Evolutionary conservation across 2,888 invertebrate species (phyloP), one percentile per base, ranked within the genome.

Genomic region (Cataglyphis albicans): DNA sequence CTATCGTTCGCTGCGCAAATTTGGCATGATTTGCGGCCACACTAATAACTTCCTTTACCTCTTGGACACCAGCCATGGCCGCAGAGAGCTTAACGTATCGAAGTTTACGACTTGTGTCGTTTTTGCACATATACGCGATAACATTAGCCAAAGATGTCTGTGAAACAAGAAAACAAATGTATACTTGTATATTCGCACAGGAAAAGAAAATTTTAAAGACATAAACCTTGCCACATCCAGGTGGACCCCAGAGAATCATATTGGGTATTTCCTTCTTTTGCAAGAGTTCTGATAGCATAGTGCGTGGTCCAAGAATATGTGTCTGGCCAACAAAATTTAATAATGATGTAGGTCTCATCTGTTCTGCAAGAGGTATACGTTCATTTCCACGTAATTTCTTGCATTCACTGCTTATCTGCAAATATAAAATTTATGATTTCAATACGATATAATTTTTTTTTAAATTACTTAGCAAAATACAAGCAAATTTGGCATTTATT

Each of bases 201-300:
- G 18, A 18, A 48, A 6, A 57, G 0, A 59, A n/a, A 38, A 57
- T 32, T 48, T 59, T 35, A 81, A 44, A 4, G 41, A 48, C 15
- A 41, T 18, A 59, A 72, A 97, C 97, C 96, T 98, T 98, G 83
- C 98, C 98, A 95, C 98, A 98, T 52, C 98, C 98, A 55, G 98
- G 98, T 32, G 98, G 98, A 12, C 98, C 98, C 98, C 98, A 98
- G 44, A 98, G 95, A 86, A 98, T 97, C 96, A 98, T 97, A 91
- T 97, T 98, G 0, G 97, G 97, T 90, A 98, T 96, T 92, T 97
- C 96, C 70, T 96, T 96, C 87, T 96, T 96, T 81, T 96, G 95
- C 64, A 98, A 92, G 86, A 98, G 95, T 48, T 96, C 95, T 78
- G 96, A 95, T 18, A 98, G 93, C 92, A 97, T 95, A 73, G 96